Evolutionary conservation across 1,140 invertebrate genomes (phyloP).

Genomic region (Zaprionus inermis): DNA sequence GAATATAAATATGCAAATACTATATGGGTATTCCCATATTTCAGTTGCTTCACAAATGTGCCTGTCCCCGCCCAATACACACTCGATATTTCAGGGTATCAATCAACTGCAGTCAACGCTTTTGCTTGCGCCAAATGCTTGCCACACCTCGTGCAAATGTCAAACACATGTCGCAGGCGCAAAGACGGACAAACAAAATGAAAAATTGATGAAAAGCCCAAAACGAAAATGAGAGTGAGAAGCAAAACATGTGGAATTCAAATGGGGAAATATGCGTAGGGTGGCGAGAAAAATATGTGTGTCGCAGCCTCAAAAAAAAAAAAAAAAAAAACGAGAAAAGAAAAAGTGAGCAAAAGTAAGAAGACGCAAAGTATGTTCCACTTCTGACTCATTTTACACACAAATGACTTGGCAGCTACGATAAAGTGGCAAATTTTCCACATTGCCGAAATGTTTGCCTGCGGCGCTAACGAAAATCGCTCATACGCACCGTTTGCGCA

Average conservation of each 20-base stretch:
- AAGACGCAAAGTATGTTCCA: slow-evolving; percentile 8
- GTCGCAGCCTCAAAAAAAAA: not conserved
- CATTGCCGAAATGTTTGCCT: slow-evolving; percentile 58
- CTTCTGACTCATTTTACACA: slow-evolving; percentile 33
- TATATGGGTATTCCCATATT: not conserved
- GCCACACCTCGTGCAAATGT: slow-evolving; percentile 64
- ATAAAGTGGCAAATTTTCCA: slow-evolving; percentile 72
- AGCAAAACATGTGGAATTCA: slow-evolving; percentile 23
- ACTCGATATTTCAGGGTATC: slow-evolving; percentile 21
- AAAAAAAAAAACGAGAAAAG: too few species aligned
- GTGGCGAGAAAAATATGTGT: slow-evolving; percentile 39
- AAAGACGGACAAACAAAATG: slow-evolving; percentile 76
- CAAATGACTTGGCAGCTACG: slow-evolving; percentile 46
- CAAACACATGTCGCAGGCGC: slow-evolving; percentile 77
- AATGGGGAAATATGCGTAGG: slow-evolving; percentile 52
- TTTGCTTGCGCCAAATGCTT: not conserved
- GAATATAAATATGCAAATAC: not conserved
- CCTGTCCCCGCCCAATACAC: not conserved
- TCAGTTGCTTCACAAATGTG: not conserved
- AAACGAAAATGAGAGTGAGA: slow-evolving; percentile 53
- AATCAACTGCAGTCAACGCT: slow-evolving; percentile 33
- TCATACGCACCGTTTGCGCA: slow-evolving; percentile 69
- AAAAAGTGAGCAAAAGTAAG: not conserved
- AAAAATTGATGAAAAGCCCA: slow-evolving; percentile 71
- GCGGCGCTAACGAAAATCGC: slow-evolving; percentile 53